Conservation (phyloP, 2,113 vertebrate genomes). For the Cyanoliseus patagonus region DNA sequence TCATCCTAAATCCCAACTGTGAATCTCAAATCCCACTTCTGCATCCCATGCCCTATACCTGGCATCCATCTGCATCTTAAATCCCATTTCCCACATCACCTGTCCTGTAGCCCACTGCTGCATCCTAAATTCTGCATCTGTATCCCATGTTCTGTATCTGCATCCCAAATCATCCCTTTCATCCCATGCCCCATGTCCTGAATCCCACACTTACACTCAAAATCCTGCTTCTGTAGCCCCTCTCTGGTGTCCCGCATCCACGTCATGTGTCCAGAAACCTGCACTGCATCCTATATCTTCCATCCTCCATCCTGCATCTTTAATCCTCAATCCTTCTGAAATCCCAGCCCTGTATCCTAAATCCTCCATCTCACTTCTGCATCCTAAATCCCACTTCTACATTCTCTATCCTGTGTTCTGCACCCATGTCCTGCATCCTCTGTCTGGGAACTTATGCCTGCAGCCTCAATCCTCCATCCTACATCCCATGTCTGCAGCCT, state of each 20-base stretch:
- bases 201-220: background rate
- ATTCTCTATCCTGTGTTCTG: too few species aligned
- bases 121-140: background rate
- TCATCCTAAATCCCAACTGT: background rate
- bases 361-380: background rate
- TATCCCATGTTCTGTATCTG: background rate
- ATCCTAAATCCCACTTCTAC: background rate
- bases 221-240: background rate
- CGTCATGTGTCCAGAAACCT: too few species aligned
- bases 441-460: background rate
- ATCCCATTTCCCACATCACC: background rate
- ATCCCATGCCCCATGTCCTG: background rate
- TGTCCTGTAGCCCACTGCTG: background rate
- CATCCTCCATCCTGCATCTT: too few species aligned
- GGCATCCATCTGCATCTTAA: background rate
- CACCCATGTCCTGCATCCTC: too few species aligned
- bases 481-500: too few species aligned
- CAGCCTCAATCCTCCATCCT: background rate
- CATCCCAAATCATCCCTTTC: background rate
- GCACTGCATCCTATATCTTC: background rate
- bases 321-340: background rate
- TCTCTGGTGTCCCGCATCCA: background rate
- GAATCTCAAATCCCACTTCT: background rate
- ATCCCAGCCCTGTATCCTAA: background rate
- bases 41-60: background rate